Percentiles rank a stretch among this genome's conserved stretches.
These are phyloP conservation scores for Drosophila leontia DNA, from an alignment of 1,140 invertebrate species.

Conservation along the genomic window DNA sequence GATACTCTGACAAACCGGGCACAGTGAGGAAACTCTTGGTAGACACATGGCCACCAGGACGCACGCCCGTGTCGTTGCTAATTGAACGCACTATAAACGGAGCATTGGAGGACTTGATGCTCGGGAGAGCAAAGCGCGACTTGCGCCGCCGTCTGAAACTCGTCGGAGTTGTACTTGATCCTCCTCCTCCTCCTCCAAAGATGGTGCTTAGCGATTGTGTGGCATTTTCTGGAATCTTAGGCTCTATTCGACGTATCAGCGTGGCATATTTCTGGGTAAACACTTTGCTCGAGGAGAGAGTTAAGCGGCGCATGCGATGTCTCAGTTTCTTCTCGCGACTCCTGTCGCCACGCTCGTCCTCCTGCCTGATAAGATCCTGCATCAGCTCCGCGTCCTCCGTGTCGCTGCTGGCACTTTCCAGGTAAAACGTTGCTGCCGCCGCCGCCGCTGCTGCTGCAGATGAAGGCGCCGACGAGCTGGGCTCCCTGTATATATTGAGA, in stretches of 20 bases:
- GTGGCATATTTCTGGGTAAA: constrained; percentile 86
- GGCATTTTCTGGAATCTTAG: constrained; percentile 70
- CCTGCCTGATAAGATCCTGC: constrained; percentile 86
- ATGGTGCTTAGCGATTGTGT: constrained; percentile 69
- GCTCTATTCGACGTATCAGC: constrained; percentile 83
- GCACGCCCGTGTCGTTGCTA: constrained; percentile 85
- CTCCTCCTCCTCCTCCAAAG: constrained; percentile 38
- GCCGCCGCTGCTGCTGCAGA: constrained; percentile 60
- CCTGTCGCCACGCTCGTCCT: constrained; percentile 86
- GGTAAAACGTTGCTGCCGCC: constrained; percentile 68
- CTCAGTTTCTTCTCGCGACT: constrained; percentile 85
- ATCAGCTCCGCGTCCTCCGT: constrained; percentile 72
- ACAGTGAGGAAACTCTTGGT: constrained; percentile 52
- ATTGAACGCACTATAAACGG: constrained; percentile 85
- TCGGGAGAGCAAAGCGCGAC: constrained; percentile 30
- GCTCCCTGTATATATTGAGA: constrained; percentile 67
- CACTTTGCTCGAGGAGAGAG: constrained; percentile 86
- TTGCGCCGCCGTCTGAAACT: constrained; percentile 50
- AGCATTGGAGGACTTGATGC: constrained; percentile 27
- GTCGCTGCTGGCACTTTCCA: constrained; percentile 70
- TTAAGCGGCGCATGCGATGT: constrained; percentile 86
- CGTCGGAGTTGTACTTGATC: constrained; percentile 2
- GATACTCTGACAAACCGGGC: constrained; percentile 49
- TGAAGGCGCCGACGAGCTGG: constrained; percentile 37
- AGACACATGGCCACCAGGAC: constrained; percentile 25